These are phyloP conservation scores for Atherinomorus stipes DNA, from an alignment of 2,113 vertebrate genomes.

Conservation along the genomic window DNA sequence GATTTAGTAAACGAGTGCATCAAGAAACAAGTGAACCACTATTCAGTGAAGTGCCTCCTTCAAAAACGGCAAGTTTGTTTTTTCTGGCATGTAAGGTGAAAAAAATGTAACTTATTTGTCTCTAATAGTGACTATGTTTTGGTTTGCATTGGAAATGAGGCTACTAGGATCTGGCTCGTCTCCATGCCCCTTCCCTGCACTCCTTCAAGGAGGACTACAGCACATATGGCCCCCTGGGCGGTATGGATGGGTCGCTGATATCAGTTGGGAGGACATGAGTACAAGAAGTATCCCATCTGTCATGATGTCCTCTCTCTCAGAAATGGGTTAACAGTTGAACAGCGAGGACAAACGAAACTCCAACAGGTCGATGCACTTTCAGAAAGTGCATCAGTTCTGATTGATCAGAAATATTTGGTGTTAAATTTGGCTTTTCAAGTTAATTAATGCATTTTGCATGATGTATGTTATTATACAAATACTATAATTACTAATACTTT, in stretches of 20 bases:
- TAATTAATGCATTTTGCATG: too few species aligned
- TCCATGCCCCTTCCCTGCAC: conserved; percentile 65
- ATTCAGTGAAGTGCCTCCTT: background rate
- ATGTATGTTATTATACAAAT: too few species aligned
- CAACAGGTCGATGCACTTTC: background rate
- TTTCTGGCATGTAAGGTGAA: too few species aligned
- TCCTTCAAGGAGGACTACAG: conserved; percentile 67
- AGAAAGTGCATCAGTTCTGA: background rate
- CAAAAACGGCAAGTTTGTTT: background rate
- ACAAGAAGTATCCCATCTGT: conserved; percentile 76
- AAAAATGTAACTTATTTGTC: conserved; percentile 4
- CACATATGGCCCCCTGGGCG: conserved; percentile 80
- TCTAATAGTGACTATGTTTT: conserved; percentile 14
- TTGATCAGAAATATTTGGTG: background rate
- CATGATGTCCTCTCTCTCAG: conserved; percentile 56
- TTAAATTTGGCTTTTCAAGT: too few species aligned
- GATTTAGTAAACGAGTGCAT: conserved; percentile 19
- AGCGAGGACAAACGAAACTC: conserved; percentile 48
- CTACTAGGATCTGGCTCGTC: conserved; percentile 54
- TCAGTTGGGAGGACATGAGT: conserved; percentile 58
- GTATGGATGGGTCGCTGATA: conserved; percentile 69
- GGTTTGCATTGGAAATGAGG: conserved; percentile 39
- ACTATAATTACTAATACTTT: too few species aligned
- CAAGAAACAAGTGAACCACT: background rate
- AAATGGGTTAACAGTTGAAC: conserved; percentile 60